phyloP scores from a whole-genome alignment of 2,797 vertebrate species.

The Acipenser transmontanus region DNA sequence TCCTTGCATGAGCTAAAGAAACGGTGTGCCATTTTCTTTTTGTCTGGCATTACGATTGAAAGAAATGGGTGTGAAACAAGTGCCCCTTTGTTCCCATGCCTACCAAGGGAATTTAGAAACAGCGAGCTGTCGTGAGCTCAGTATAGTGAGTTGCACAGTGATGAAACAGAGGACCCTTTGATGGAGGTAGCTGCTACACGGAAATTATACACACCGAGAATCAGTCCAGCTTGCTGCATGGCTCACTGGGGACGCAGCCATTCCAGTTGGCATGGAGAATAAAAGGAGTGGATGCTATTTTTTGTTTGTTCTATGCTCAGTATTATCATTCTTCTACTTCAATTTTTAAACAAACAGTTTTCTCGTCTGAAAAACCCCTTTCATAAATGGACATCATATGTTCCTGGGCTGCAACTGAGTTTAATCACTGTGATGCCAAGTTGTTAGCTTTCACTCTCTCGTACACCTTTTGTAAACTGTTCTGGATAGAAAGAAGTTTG shows the following conservation, averaged over 20 bases:
- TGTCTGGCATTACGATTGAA: constrained; percentile 1
- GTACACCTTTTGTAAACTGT: too few relatives aligned
- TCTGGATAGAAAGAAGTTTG: too few relatives aligned
- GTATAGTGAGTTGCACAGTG: constrained; percentile 24
- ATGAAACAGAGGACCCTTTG: constrained; percentile 33
- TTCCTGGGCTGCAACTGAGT: too few relatives aligned
- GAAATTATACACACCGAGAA: constrained; percentile 13
- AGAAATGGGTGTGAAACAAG: constrained; percentile 28
- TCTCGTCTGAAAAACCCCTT: too few relatives aligned
- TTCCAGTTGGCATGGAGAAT: not conserved
- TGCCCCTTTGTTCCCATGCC: constrained; percentile 32
- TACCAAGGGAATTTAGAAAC: constrained; percentile 28
- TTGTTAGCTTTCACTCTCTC: too few relatives aligned
- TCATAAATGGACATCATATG: too few relatives aligned
- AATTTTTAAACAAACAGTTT: too few relatives aligned
- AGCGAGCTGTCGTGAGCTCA: constrained; percentile 27
- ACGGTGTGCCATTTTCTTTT: not conserved
- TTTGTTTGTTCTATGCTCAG: constrained; percentile 3
- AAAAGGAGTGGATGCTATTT: not conserved
- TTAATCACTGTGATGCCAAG: too few relatives aligned
- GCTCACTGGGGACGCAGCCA: constrained; percentile 2
- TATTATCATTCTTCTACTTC: not conserved
- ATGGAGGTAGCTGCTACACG: constrained; percentile 3
- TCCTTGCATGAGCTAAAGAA: constrained; percentile 1
- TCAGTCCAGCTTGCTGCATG: constrained; percentile 1